These are phyloP conservation scores for Maccullochella peelii DNA, from an alignment of 2,113 vertebrate genomes.

Conservation along the genomic window DNA sequence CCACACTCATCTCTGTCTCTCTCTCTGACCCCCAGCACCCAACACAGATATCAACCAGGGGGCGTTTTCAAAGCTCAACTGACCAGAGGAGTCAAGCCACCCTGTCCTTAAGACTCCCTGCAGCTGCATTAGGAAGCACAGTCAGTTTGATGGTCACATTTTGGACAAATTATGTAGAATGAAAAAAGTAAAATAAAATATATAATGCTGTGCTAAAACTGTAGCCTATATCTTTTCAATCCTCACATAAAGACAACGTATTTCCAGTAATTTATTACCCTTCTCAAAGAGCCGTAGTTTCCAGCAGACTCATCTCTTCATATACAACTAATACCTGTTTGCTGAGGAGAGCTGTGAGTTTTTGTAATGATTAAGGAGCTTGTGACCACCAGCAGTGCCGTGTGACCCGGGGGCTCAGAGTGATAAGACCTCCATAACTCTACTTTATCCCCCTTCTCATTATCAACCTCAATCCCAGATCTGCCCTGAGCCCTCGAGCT, in stretches of 20 bases:
- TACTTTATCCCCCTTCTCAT: conserved; percentile 83
- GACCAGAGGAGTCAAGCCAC: conserved; percentile 26
- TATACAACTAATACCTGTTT: conserved; percentile 36
- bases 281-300: background rate
- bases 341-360: conserved; percentile 21
- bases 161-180: background rate
- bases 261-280: background rate
- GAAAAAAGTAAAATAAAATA: background rate
- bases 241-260: background rate
- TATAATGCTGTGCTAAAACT: background rate
- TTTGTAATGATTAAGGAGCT: conserved; percentile 53
- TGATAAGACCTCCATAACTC: conserved; percentile 84
- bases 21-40: conserved; percentile 62
- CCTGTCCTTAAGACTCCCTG: background rate
- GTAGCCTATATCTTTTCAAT: background rate
- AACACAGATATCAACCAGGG: conserved; percentile 49
- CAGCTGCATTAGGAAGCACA: background rate
- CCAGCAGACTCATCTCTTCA: background rate
- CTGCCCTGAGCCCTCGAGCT: conserved; percentile 67
- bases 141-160: background rate
- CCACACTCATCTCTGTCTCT: conserved; percentile 65
- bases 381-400: conserved; percentile 73
- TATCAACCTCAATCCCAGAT: conserved; percentile 76
- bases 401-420: conserved; percentile 77
- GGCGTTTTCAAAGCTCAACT: conserved; percentile 26